Base-by-base conservation (phyloP, 2,113 vertebrate species). In the Cephalophus harveyi region DNA sequence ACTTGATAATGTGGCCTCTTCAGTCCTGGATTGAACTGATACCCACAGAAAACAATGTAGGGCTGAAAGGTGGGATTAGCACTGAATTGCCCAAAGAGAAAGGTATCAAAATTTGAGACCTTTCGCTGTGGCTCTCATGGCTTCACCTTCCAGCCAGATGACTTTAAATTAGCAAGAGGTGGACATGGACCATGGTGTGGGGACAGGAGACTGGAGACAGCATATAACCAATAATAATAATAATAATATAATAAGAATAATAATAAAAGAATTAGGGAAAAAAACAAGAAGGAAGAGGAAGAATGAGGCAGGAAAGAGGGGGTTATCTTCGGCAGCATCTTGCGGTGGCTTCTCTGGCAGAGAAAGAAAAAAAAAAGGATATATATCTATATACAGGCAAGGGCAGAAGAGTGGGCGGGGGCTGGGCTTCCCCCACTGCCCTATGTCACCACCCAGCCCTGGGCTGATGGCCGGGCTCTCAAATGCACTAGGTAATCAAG, bases 271-370 rank as follows among this genome's bases (percentile, higher is more conserved):
- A 98, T 84, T 94, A 97, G 91, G 89, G 2, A 1, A 5, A 96
- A 97, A 96, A 97, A 98, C 98, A 98, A 98, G 97, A 95, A 99
- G 98, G 76, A 98, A 98, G 98, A 97, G 97, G 98, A 98, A 98
- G 97, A 98, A 98, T 15, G 98, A 99, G 98, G 96, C 98, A 98
- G 92, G 95, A 98, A 97, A 98, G 97, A 97, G 98, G 98, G 98
- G 98, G 98, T 98, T 98, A 98, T 99, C 98, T 98, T 99, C 99
- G 98, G 99, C 99, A 99, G 99, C 98, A 98, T 99, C 98, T 99
- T 97, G 98, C 92, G 48, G 99, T 98, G 98, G 98, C 97, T 98
- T 99, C 98, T 99, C 99, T 98, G 99, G 98, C 98, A 55, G 98
- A 99, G 98, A 99, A 98, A 97, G 94, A 96, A 95, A 97, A 83